A percentile compares a stretch with the other conserved stretches of the same genome.
These are phyloP conservation scores for Equus przewalskii DNA, from an alignment of 2,113 vertebrate species.

Conservation along the genomic window DNA sequence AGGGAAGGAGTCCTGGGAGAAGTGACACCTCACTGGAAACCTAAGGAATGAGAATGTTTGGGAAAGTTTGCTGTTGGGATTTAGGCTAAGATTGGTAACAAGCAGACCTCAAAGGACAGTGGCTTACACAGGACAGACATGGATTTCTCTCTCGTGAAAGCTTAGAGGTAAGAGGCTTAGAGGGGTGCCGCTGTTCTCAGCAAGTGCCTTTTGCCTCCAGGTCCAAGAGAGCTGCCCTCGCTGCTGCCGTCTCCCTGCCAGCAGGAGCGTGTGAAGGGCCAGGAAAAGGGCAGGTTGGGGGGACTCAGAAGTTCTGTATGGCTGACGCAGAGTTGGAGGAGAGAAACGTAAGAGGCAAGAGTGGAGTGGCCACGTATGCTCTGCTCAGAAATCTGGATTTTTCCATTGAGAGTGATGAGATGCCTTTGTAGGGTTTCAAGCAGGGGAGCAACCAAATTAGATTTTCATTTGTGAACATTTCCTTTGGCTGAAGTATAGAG, in stretches of 20 bases:
- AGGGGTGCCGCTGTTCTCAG: background rate
- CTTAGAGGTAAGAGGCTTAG: background rate
- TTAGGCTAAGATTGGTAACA: background rate
- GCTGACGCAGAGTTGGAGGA: background rate
- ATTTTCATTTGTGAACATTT: background rate
- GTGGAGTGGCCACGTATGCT: background rate
- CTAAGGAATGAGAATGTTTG: background rate
- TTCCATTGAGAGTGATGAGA: background rate
- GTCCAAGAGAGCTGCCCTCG: background rate
- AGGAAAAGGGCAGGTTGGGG: background rate
- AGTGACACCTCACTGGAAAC: background rate
- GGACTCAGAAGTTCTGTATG: background rate
- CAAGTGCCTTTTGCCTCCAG: background rate
- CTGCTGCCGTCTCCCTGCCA: background rate
- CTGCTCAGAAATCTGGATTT: background rate
- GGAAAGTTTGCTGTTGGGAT: background rate
- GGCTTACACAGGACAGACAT: background rate
- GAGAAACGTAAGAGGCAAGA: background rate
- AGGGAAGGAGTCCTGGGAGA: background rate
- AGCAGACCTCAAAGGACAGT: background rate
- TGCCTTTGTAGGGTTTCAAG: background rate
- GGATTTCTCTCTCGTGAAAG: background rate
- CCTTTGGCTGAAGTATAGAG: background rate
- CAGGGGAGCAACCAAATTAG: background rate
- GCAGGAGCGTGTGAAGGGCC: background rate